A percentile compares a stretch with the other conserved stretches of the same genome.
Evolutionary conservation across 1,140 invertebrate species (phyloP).

Genomic region (Araneus ventricosus): DNA sequence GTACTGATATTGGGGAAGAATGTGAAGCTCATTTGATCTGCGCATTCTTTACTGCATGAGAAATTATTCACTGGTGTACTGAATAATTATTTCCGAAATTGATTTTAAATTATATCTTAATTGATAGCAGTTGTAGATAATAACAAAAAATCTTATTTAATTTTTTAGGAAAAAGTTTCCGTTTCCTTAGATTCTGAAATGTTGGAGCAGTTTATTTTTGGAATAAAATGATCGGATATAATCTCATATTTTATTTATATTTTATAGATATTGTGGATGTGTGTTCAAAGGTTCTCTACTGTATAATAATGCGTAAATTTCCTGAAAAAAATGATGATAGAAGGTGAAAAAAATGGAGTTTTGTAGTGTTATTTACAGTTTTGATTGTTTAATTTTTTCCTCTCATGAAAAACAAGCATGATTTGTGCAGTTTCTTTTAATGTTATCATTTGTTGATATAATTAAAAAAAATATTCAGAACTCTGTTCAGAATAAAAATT

Average conservation of each 20-base stretch:
- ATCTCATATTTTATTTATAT: neutral
- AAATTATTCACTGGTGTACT: conserved; percentile 28
- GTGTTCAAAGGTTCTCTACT: neutral
- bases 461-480: conserved; percentile 23
- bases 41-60: conserved; percentile 16
- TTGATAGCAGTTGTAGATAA: conserved; percentile 36
- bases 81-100: neutral
- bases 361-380: too few relatives aligned
- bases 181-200: neutral
- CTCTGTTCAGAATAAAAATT: neutral
- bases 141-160: neutral
- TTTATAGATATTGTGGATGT: conserved; percentile 17
- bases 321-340: too few relatives aligned
- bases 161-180: conserved; percentile 13
- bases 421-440: conserved; percentile 13
- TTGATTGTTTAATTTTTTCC: neutral
- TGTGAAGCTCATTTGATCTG: conserved; percentile 35
- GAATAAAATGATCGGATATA: neutral
- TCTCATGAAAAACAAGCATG: neutral
- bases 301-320: neutral
- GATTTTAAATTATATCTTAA: conserved; percentile 35
- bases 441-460: neutral
- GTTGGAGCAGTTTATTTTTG: neutral
- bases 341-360: too few relatives aligned
- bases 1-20: neutral